These are phyloP conservation scores for Cryptocephalus moraei DNA, from an alignment of 2,888 invertebrate genomes.

Conservation along the genomic window DNA sequence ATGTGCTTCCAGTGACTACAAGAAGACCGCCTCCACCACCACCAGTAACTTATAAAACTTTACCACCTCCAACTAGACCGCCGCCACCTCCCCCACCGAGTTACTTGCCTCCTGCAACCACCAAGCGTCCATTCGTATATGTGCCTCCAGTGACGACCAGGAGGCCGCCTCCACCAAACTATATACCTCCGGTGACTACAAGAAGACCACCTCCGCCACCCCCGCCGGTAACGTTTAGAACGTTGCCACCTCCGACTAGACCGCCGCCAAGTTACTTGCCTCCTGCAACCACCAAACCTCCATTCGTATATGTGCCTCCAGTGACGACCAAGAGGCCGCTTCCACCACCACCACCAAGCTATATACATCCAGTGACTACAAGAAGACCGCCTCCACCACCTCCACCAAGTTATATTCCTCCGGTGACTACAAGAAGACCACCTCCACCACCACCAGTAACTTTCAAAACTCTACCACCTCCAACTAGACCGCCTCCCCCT, in stretches of 20 bases:
- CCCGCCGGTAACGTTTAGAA: neutral
- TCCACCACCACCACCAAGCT: neutral
- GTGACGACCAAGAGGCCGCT: neutral
- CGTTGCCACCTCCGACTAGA: neutral
- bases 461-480: neutral
- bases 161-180: neutral
- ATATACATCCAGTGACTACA: no score
- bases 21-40: neutral
- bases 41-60: neutral
- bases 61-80: neutral
- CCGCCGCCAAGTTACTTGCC: neutral
- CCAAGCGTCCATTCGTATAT: neutral
- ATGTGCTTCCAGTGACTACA: no score
- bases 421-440: neutral
- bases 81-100: neutral
- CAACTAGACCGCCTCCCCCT: neutral
- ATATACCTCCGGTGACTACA: neutral
- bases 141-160: neutral
- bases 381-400: no score
- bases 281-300: neutral
- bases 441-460: neutral
- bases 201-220: neutral
- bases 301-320: neutral
- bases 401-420: neutral
- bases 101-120: neutral